phyloP scores from a whole-genome alignment of 2,113 vertebrate species.

The Serinus canaria region DNA sequence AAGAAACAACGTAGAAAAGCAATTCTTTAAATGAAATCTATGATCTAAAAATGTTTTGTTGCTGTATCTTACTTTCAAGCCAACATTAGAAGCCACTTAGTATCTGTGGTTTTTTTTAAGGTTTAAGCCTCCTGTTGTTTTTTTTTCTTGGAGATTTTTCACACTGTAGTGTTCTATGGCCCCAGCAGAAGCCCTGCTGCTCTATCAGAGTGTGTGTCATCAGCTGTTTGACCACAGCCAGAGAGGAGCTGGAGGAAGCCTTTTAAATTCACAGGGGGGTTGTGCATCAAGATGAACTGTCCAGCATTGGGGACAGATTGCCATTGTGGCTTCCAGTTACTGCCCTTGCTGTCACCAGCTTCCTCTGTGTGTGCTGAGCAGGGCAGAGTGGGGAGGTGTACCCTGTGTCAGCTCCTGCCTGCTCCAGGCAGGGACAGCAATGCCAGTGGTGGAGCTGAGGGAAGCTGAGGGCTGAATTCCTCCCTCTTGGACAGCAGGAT shows the following conservation, averaged over 20 bases:
- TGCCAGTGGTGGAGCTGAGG: not conserved
- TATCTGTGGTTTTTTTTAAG: not conserved
- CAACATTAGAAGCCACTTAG: not conserved
- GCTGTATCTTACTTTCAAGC: not conserved
- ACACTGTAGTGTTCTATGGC: not conserved
- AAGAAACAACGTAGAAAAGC: not conserved
- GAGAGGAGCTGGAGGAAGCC: not conserved
- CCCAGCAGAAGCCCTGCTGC: not conserved
- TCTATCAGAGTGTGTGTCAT: rapidly evolving
- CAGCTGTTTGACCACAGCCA: not conserved
- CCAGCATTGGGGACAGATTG: not conserved
- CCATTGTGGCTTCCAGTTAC: not conserved
- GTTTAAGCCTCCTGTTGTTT: not conserved
- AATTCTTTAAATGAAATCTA: not conserved
- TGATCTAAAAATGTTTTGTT: not conserved
- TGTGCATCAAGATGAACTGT: not conserved
- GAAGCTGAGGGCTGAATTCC: not conserved
- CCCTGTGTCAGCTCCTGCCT: not conserved
- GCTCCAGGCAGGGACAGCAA: not conserved
- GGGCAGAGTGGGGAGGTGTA: not conserved
- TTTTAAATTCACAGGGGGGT: not conserved
- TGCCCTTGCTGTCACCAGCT: not conserved
- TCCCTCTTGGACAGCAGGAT: not conserved
- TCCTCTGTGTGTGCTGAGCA: not conserved
- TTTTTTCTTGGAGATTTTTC: not conserved